A percentile compares a stretch with the other conserved stretches of the same genome.
phyloP scores from a whole-genome alignment of 2,113 vertebrate species.

The Alexandromys fortis region DNA sequence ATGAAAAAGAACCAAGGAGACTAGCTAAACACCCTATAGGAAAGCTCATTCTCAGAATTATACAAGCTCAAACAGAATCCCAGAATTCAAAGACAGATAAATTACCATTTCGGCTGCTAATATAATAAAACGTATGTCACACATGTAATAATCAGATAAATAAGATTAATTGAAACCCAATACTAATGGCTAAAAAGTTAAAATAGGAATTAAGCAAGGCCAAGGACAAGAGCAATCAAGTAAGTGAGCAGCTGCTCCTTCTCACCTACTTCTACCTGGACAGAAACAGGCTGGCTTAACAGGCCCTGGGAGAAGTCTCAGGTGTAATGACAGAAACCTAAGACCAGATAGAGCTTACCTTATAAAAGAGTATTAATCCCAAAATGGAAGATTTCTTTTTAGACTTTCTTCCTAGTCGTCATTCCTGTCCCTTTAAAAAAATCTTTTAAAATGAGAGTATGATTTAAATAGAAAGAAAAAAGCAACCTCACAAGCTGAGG shows the following conservation, averaged over 20 bases:
- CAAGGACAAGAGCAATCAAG: background rate
- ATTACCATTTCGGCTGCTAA: background rate
- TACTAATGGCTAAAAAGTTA: background rate
- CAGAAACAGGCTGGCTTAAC: background rate
- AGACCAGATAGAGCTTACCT: background rate
- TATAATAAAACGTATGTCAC: background rate
- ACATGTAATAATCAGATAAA: background rate
- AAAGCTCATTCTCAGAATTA: constrained; percentile 53
- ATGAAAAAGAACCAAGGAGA: background rate
- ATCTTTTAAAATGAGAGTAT: background rate
- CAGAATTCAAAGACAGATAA: constrained; percentile 19
- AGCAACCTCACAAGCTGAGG: background rate
- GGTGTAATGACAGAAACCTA: background rate
- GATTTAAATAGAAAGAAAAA: background rate
- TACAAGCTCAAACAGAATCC: constrained; percentile 30
- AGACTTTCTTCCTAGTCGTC: background rate
- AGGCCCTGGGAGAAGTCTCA: background rate
- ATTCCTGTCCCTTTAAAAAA: constrained; percentile 30
- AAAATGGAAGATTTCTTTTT: background rate
- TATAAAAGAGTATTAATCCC: constrained; percentile 21
- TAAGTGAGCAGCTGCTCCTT: constrained; percentile 30
- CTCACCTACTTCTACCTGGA: constrained; percentile 20
- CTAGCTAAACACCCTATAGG: background rate
- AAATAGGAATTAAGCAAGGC: background rate
- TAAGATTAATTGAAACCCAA: constrained; percentile 34